A percentile compares a stretch with the other conserved stretches of the same genome.
Conservation (phyloP, 2,888 invertebrate genomes). For the Hesperia comma region DNA sequence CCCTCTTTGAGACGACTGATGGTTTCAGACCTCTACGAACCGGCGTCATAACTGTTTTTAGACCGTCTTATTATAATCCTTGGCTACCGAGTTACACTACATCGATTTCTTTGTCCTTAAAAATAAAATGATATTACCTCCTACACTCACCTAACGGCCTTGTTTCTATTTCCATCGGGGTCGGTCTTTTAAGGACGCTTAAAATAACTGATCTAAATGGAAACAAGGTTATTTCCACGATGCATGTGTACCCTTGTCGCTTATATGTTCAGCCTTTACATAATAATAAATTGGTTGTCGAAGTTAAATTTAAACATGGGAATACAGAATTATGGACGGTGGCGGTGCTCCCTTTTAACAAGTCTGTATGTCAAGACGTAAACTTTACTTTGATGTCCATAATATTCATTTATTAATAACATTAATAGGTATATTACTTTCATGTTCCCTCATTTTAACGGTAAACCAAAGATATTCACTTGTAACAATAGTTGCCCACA, state of each 20-base stretch:
- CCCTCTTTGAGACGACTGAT: too few species aligned
- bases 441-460: too few species aligned
- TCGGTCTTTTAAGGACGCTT: constrained; percentile 63
- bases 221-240: constrained; percentile 61
- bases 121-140: constrained; percentile 36
- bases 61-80: too few species aligned
- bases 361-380: neutral
- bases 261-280: constrained; percentile 16
- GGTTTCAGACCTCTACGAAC: too few species aligned
- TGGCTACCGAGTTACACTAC: too few species aligned
- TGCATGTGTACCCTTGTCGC: constrained; percentile 44
- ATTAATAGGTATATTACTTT: too few species aligned
- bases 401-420: too few species aligned
- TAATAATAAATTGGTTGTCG: neutral
- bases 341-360: neutral
- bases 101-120: neutral
- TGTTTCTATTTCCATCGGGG: constrained; percentile 67
- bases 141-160: constrained; percentile 55
- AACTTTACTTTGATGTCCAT: too few species aligned
- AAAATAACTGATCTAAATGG: constrained; percentile 69
- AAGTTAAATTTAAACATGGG: constrained; percentile 2
- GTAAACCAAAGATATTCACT: too few species aligned
- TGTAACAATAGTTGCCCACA: too few species aligned
- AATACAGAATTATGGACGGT: neutral
- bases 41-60: too few species aligned